A percentile compares a stretch with the other conserved stretches of the same genome.
phyloP scores from a whole-genome alignment of 2,888 invertebrate species.

The Eilema caniola region DNA sequence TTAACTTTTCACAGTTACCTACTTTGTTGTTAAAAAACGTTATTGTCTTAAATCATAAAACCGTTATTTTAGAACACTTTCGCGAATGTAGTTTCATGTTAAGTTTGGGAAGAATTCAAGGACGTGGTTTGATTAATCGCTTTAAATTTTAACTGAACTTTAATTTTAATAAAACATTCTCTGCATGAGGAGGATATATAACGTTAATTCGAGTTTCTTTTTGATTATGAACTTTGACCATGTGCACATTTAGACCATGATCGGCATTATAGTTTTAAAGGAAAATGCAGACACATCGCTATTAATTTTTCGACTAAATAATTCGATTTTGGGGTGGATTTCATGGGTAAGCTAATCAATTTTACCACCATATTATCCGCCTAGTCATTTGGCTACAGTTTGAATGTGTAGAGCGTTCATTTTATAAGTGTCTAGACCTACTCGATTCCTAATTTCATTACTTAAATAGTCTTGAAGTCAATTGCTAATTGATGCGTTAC shows the following conservation, averaged over 20 bases:
- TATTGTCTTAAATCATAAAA: constrained; percentile 2
- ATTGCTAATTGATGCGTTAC: neutral
- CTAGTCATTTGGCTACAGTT: neutral
- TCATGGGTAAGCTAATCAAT: neutral
- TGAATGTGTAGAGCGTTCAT: neutral
- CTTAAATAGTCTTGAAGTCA: neutral
- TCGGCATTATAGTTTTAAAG: neutral
- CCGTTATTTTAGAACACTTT: constrained; percentile 13
- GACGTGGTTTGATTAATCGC: neutral
- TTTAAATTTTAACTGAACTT: neutral
- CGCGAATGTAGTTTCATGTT: constrained; percentile 2
- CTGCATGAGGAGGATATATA: neutral
- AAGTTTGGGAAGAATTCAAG: neutral
- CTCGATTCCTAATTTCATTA: neutral
- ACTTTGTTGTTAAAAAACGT: neutral
- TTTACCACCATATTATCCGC: neutral
- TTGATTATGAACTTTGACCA: neutral
- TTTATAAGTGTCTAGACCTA: neutral
- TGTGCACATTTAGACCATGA: neutral
- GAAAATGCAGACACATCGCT: too few species aligned
- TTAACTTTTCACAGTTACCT: neutral
- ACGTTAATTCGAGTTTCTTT: neutral
- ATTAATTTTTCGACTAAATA: neutral
- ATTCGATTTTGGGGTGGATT: neutral
- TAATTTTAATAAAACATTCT: neutral